Percentiles rank a stretch among this genome's conserved stretches.
Conservation (phyloP, 2,113 vertebrate species). For the Oplegnathus fasciatus region DNA sequence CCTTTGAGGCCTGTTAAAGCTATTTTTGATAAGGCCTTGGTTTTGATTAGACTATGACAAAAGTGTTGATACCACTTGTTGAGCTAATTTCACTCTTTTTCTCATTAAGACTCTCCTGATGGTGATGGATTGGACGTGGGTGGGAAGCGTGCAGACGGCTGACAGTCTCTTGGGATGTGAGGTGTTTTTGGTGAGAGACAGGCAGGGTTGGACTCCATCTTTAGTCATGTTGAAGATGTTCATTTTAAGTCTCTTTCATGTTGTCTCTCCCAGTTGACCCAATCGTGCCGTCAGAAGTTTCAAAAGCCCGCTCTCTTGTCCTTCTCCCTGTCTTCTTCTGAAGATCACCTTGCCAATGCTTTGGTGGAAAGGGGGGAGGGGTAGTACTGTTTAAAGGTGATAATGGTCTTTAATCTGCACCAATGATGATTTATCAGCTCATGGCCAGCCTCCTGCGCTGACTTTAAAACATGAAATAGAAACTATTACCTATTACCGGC, state of each 20-base stretch:
- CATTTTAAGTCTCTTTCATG: constrained; percentile 19
- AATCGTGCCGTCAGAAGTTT: constrained; percentile 17
- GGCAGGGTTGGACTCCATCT: background rate
- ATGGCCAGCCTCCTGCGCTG: constrained; percentile 43
- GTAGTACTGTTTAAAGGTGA: constrained; percentile 69
- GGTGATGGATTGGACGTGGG: background rate
- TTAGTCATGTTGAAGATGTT: constrained; percentile 1
- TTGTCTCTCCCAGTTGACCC: constrained; percentile 10
- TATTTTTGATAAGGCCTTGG: constrained; percentile 55
- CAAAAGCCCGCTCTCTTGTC: constrained; percentile 7
- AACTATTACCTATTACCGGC: constrained; percentile 69
- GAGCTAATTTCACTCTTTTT: constrained; percentile 33
- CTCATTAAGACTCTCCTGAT: constrained; percentile 4
- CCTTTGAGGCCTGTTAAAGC: constrained; percentile 59
- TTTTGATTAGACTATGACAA: constrained; percentile 57
- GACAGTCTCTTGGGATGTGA: background rate
- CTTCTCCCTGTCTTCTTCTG: constrained; percentile 6
- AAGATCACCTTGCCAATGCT: constrained; percentile 63
- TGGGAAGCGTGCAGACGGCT: background rate
- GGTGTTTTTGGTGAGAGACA: background rate
- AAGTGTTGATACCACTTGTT: constrained; percentile 46
- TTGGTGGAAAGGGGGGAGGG: constrained; percentile 19
- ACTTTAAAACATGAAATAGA: constrained; percentile 79
- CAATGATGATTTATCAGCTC: constrained; percentile 74
- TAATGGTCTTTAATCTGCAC: constrained; percentile 78